A percentile compares a stretch with the other conserved stretches of the same genome.
These are phyloP conservation scores for Sminthurides bifidus DNA, from an alignment of 1,140 invertebrate species.

Conservation along the genomic window DNA sequence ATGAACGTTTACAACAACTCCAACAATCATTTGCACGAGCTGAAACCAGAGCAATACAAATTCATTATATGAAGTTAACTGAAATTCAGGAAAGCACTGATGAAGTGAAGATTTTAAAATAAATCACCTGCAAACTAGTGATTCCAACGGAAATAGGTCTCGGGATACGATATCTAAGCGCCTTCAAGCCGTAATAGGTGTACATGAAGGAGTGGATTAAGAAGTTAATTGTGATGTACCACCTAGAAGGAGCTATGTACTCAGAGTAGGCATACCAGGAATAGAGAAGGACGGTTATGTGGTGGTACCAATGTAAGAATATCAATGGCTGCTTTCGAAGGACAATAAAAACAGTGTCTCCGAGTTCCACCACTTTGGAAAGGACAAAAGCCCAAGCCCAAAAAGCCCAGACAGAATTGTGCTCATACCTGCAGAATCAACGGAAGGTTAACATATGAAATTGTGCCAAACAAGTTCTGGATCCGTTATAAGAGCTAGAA, in stretches of 20 bases:
- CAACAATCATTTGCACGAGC: slow-evolving; percentile 88
- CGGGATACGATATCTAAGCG: slow-evolving; percentile 75
- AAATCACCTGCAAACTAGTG: slow-evolving; percentile 79
- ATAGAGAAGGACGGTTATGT: slow-evolving; percentile 82
- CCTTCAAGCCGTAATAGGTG: slow-evolving; percentile 39
- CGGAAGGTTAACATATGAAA: not conserved
- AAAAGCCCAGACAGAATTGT: slow-evolving; percentile 26
- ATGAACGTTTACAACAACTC: slow-evolving; percentile 79
- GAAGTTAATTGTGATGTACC: slow-evolving; percentile 74
- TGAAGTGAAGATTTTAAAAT: slow-evolving; percentile 37
- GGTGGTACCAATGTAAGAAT: slow-evolving; percentile 57
- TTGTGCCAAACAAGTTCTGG: no score
- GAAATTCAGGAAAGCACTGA: slow-evolving; percentile 6
- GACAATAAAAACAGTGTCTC: slow-evolving; percentile 41
- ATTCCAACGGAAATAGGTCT: slow-evolving; percentile 80
- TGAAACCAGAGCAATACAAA: slow-evolving; percentile 1
- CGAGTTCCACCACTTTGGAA: slow-evolving; percentile 43
- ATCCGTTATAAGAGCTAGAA: not conserved
- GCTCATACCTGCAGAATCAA: slow-evolving; percentile 36
- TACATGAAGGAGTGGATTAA: slow-evolving; percentile 50
- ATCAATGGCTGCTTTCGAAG: slow-evolving; percentile 48
- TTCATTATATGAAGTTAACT: not conserved
- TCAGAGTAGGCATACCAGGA: slow-evolving; percentile 96
- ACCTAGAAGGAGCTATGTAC: slow-evolving; percentile 86
- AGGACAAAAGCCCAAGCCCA: slow-evolving; percentile 45